phyloP scores from a whole-genome alignment of 2,888 invertebrate species.

The Ectemnius lituratus region DNA sequence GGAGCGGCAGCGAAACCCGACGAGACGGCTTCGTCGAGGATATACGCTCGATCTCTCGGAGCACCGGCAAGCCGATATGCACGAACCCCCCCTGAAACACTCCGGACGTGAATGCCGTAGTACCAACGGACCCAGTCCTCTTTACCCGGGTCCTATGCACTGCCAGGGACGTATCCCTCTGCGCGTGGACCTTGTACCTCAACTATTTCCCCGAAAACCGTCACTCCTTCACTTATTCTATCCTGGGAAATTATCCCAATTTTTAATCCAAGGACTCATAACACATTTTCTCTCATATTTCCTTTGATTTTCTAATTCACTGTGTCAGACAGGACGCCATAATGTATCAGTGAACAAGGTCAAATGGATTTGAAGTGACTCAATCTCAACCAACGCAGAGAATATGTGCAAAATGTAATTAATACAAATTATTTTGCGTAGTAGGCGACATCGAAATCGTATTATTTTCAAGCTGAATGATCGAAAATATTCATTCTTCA shows the following conservation, averaged over 20 bases:
- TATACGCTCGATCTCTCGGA: constrained; percentile 29
- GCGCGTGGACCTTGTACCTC: constrained; percentile 18
- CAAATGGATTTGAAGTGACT: too few relatives aligned
- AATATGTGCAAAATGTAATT: too few relatives aligned
- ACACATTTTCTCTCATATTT: neutral
- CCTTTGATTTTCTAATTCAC: neutral
- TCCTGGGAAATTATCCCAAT: too few relatives aligned
- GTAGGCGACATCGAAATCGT: too few relatives aligned
- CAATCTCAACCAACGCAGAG: too few relatives aligned
- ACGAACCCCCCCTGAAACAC: constrained; percentile 63
- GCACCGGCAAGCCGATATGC: constrained; percentile 37
- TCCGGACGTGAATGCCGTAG: constrained; percentile 66
- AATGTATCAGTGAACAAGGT: too few relatives aligned
- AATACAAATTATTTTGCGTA: too few relatives aligned
- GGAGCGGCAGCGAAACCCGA: constrained; percentile 17
- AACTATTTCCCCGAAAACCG: too few relatives aligned
- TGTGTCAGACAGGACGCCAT: too few relatives aligned
- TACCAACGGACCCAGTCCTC: constrained; percentile 53
- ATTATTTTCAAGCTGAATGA: too few relatives aligned
- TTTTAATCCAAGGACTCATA: neutral
- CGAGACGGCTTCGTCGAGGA: constrained; percentile 21
- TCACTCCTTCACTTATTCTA: too few relatives aligned
- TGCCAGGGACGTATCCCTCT: constrained; percentile 51
- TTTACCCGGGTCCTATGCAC: constrained; percentile 50
- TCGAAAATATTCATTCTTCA: too few relatives aligned